These are phyloP conservation scores for Vespertilio murinus DNA, from an alignment of 2,797 vertebrate species.

Conservation along the genomic window DNA sequence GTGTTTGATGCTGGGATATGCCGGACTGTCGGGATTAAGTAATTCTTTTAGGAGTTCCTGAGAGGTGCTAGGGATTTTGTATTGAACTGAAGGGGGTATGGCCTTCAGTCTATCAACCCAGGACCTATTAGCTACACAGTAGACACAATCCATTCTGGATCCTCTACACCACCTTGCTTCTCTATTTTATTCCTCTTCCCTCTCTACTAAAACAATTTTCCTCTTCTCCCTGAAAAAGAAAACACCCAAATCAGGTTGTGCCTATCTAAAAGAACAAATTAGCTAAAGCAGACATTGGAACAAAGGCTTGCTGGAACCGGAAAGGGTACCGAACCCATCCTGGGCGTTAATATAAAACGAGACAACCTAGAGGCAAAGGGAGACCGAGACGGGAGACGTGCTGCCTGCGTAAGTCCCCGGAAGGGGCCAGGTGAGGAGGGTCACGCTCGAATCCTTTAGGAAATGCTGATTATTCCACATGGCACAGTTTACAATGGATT, in stretches of 20 bases:
- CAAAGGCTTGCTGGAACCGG: background rate
- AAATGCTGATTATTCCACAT: constrained; percentile 4
- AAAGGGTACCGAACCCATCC: background rate
- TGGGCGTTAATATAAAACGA: background rate
- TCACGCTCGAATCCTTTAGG: background rate
- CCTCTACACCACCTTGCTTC: background rate
- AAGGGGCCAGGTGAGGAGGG: constrained; percentile 24
- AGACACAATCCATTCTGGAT: background rate
- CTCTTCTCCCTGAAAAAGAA: background rate
- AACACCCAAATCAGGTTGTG: background rate
- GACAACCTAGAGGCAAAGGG: background rate
- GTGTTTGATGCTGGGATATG: background rate
- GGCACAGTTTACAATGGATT: constrained; percentile 43
- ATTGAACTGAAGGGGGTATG: background rate
- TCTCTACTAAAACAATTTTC: background rate
- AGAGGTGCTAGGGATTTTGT: background rate
- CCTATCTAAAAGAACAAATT: background rate
- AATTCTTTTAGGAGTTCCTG: background rate
- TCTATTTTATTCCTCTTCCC: background rate
- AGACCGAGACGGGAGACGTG: background rate
- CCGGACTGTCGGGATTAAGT: background rate
- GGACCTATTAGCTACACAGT: background rate
- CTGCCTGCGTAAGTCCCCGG: background rate
- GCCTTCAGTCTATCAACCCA: background rate
- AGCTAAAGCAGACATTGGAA: background rate